These are phyloP conservation scores for Microplitis mediator DNA, from an alignment of 1,140 invertebrate genomes.

Conservation along the genomic window DNA sequence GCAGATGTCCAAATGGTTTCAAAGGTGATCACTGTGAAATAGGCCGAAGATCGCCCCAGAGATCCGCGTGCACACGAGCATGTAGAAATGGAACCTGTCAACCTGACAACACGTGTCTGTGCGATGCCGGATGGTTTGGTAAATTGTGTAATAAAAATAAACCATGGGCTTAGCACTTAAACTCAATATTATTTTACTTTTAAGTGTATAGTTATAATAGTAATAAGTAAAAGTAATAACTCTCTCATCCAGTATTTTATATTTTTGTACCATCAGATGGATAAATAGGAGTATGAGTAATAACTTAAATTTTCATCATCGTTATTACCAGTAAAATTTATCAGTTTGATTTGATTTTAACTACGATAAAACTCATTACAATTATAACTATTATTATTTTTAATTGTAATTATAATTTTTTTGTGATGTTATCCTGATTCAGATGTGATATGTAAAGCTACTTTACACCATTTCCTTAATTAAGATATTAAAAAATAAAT, in stretches of 20 bases:
- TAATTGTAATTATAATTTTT: background rate
- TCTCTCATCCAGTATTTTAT: too few relatives aligned
- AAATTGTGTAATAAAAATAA: constrained; percentile 72
- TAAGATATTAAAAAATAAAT: constrained; percentile 38
- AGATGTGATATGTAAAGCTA: constrained; percentile 63
- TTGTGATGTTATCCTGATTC: constrained; percentile 46
- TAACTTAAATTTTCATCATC: background rate
- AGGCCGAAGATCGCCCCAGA: constrained; percentile 68
- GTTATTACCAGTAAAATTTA: background rate
- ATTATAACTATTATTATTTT: background rate
- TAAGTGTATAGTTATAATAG: background rate
- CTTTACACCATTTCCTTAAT: constrained; percentile 56
- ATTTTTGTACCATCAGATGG: background rate
- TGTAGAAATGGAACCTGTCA: constrained; percentile 77
- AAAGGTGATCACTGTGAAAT: constrained; percentile 87
- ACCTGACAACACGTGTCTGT: constrained; percentile 72
- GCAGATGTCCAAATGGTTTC: constrained; percentile 78
- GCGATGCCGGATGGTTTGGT: constrained; percentile 76
- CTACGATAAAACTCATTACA: too few relatives aligned
- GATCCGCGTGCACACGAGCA: constrained; percentile 71
- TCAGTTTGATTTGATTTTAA: background rate
- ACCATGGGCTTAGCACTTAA: constrained; percentile 51
- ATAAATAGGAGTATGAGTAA: background rate
- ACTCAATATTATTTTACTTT: background rate
- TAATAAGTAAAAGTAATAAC: too few relatives aligned